Evolutionary conservation across 2,113 vertebrate species (phyloP).

Genomic region (Colaptes auratus): DNA sequence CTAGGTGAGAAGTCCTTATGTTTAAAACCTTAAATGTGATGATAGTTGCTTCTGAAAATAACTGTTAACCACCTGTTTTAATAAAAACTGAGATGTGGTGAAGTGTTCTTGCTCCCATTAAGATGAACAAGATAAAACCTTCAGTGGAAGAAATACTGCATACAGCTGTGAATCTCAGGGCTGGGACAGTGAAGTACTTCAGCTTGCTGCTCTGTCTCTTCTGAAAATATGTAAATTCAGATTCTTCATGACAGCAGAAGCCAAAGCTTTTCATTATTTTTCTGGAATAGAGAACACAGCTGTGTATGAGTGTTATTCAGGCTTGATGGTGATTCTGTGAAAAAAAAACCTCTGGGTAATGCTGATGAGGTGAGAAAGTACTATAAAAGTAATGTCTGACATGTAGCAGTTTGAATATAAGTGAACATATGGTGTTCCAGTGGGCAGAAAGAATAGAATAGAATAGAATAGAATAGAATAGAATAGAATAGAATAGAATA

Average conservation of each 20-base stretch:
- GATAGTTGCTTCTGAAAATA: not conserved
- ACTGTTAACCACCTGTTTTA: not conserved
- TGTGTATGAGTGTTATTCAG: accelerated
- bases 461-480: too few species aligned
- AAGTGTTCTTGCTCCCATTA: accelerated
- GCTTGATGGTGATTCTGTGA: not conserved
- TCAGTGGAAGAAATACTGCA: not conserved
- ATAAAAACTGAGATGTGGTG: not conserved
- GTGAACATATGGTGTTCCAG: not conserved
- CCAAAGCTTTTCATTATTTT: not conserved
- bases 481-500: too few species aligned
- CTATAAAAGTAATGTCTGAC: not conserved
- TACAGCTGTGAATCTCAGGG: not conserved
- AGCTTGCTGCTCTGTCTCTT: not conserved
- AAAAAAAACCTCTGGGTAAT: not conserved
- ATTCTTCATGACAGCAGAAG: not conserved
- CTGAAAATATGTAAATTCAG: not conserved
- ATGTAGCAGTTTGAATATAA: not conserved
- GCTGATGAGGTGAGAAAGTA: not conserved
- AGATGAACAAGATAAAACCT: not conserved
- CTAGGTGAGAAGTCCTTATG: not conserved
- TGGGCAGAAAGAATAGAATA: too few species aligned
- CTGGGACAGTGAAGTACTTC: not conserved
- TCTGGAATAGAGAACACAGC: not conserved
- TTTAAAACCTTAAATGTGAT: not conserved